phyloP scores from a whole-genome alignment of 2,888 invertebrate species.

The Allacma fusca region DNA sequence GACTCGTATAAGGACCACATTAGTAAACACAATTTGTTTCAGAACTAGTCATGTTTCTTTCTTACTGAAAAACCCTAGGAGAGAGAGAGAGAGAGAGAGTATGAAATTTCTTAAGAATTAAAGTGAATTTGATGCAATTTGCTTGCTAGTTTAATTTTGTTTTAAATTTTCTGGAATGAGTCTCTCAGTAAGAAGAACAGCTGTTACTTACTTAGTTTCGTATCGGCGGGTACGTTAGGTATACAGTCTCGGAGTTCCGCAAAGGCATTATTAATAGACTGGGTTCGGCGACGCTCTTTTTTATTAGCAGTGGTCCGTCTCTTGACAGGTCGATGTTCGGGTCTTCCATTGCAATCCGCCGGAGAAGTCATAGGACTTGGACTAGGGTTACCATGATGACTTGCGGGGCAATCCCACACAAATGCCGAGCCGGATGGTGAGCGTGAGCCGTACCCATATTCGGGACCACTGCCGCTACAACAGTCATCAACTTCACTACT shows the following conservation, averaged over 20 bases:
- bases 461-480: conserved; percentile 43
- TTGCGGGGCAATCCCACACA: conserved; percentile 41
- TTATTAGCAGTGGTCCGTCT: conserved; percentile 90
- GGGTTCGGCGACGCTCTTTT: conserved; percentile 89
- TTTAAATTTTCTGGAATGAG: too few species aligned
- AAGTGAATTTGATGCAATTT: too few species aligned
- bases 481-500: conserved; percentile 44
- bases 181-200: too few species aligned
- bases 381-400: conserved; percentile 42
- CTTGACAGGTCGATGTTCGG: conserved; percentile 69
- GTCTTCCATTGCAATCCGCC: neutral
- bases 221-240: conserved; percentile 95
- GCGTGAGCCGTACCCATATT: conserved; percentile 37
- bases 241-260: conserved; percentile 91
- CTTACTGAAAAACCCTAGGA: too few species aligned
- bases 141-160: too few species aligned
- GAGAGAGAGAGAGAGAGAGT: too few species aligned
- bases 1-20: too few species aligned
- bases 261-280: conserved; percentile 95
- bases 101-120: too few species aligned
- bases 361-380: conserved; percentile 37
- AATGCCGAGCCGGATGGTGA: conserved; percentile 33
- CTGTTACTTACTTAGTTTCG: conserved; percentile 76
- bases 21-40: too few species aligned
- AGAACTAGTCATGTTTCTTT: too few species aligned